Conservation (phyloP, 2,888 invertebrate genomes). For the Meliscaeva auricollis region DNA sequence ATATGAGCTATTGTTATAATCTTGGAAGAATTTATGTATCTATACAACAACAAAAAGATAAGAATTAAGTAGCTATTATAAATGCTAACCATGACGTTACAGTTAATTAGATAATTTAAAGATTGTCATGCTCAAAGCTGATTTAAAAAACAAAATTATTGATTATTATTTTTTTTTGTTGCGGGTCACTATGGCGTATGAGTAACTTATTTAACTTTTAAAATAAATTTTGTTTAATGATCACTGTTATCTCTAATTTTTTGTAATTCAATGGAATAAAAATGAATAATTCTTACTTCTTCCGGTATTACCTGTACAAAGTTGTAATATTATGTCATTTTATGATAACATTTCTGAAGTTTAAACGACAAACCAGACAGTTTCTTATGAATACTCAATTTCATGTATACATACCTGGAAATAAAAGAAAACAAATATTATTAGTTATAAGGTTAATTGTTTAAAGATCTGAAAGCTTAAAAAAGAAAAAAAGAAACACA, state of each 20-base stretch:
- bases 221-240: neutral
- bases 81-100: constrained; percentile 43
- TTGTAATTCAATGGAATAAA: no score
- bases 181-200: constrained; percentile 54
- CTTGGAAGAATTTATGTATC: neutral
- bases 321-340: no score
- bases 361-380: no score
- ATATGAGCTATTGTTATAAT: neutral
- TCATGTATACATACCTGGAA: no score
- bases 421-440: no score
- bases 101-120: constrained; percentile 43
- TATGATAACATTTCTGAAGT: no score
- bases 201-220: constrained; percentile 30
- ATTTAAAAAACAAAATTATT: neutral
- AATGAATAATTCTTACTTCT: no score
- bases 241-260: neutral
- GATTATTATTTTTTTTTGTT: neutral
- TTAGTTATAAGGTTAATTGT: no score
- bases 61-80: constrained; percentile 34
- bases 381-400: no score
- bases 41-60: neutral
- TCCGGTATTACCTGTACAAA: no score
- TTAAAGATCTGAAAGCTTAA: no score
- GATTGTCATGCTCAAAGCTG: constrained; percentile 31
- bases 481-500: no score